These are phyloP conservation scores for Aethina tumida DNA, from an alignment of 1,140 invertebrate species.

Conservation along the genomic window DNA sequence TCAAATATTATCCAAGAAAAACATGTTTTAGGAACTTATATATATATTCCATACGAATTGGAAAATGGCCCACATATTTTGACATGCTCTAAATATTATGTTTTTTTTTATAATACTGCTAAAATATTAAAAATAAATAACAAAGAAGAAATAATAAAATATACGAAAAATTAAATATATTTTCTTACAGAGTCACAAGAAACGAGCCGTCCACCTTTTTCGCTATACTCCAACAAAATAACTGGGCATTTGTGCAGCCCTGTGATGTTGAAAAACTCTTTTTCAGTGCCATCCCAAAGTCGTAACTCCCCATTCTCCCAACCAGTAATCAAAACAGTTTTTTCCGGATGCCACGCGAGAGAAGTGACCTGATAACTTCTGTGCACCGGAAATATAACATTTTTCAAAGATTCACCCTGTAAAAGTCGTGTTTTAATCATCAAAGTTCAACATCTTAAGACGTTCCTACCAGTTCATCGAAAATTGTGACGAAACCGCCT, in stretches of 20 bases:
- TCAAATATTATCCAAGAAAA: too few relatives aligned
- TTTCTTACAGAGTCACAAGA: conserved; percentile 62
- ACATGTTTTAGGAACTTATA: too few relatives aligned
- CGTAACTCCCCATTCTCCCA: conserved; percentile 88
- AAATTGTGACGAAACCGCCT: conserved; percentile 79
- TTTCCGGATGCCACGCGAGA: conserved; percentile 82
- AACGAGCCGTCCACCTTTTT: conserved; percentile 70
- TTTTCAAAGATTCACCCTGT: conserved; percentile 70
- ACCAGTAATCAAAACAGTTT: conserved; percentile 68
- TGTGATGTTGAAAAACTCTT: conserved; percentile 61
- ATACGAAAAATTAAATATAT: conserved; percentile 9
- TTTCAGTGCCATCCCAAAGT: conserved; percentile 58
- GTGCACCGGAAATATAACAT: conserved; percentile 66
- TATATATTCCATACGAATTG: too few relatives aligned
- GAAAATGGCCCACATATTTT: too few relatives aligned
- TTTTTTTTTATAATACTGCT: too few relatives aligned
- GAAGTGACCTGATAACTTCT: conserved; percentile 66
- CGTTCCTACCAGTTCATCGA: conserved; percentile 67
- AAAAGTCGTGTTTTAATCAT: conserved; percentile 7
- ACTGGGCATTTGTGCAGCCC: conserved; percentile 72
- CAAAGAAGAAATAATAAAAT: conserved; percentile 2
- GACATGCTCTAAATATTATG: too few relatives aligned
- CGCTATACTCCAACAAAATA: conserved; percentile 67
- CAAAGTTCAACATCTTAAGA: conserved; percentile 10
- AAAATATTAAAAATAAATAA: too few relatives aligned